These are phyloP conservation scores for Cynopterus brachyotis DNA, from an alignment of 2,113 vertebrate species.

Conservation along the genomic window DNA sequence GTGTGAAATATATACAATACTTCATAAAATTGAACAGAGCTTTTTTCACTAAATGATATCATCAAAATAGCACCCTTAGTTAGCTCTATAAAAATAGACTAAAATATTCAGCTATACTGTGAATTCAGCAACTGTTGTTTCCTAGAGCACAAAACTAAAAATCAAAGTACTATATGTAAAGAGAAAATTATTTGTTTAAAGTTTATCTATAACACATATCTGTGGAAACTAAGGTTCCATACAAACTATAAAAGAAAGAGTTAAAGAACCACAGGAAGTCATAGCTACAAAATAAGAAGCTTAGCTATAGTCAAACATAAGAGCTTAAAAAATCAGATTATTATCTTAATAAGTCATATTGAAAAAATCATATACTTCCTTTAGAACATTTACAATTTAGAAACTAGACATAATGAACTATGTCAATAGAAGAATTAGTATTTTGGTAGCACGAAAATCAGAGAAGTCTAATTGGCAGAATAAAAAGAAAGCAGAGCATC, in stretches of 20 bases:
- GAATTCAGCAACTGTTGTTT: background rate
- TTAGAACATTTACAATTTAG: background rate
- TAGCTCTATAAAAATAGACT: background rate
- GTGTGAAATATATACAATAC: background rate
- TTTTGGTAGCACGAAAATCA: background rate
- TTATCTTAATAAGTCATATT: conserved; percentile 1
- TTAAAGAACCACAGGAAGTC: background rate
- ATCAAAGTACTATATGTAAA: background rate
- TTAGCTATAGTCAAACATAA: background rate
- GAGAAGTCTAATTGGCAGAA: background rate
- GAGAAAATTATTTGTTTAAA: background rate
- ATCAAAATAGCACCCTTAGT: background rate
- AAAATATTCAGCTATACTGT: background rate
- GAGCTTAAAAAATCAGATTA: background rate
- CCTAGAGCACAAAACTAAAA: background rate
- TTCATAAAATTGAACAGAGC: background rate
- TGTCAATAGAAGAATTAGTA: background rate
- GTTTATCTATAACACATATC: background rate
- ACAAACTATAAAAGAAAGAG: background rate
- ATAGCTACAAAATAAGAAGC: conserved; percentile 21
- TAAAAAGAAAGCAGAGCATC: background rate
- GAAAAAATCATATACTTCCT: background rate
- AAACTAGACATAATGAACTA: background rate
- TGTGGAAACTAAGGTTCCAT: conserved; percentile 34
- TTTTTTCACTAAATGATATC: background rate